These are phyloP conservation scores for Aethes cnicana DNA, from an alignment of 2,888 invertebrate species.

Conservation along the genomic window DNA sequence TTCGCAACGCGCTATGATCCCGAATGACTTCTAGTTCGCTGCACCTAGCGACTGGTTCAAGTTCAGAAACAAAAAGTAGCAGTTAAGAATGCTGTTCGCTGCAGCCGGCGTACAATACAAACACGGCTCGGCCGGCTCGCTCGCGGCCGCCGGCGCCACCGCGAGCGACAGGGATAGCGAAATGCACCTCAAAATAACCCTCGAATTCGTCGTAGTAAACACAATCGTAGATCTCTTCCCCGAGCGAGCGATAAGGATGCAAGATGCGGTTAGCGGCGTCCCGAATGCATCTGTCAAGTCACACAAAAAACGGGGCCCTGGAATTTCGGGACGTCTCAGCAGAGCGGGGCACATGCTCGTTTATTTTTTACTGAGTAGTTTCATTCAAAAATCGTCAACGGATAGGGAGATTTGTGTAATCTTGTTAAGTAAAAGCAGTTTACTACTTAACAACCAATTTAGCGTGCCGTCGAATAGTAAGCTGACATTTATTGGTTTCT, in stretches of 20 bases:
- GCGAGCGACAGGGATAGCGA: slow-evolving; percentile 69
- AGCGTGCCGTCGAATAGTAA: slow-evolving; percentile 52
- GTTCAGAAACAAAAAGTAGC: slow-evolving; percentile 62
- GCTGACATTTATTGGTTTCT: slow-evolving; percentile 52
- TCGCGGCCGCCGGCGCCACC: slow-evolving; percentile 70
- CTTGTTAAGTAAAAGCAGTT: slow-evolving; percentile 73
- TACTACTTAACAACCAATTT: slow-evolving; percentile 64
- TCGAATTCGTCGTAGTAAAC: slow-evolving; percentile 68
- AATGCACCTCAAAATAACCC: slow-evolving; percentile 76
- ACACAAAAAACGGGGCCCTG: slow-evolving; percentile 74
- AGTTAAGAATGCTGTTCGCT: slow-evolving; percentile 63
- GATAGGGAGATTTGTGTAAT: slow-evolving; percentile 78
- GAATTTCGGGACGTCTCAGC: slow-evolving; percentile 78
- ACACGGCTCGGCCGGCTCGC: slow-evolving; percentile 63
- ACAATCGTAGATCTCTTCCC: slow-evolving; percentile 68
- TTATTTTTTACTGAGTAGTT: slow-evolving; percentile 73
- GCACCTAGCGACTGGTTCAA: slow-evolving; percentile 44
- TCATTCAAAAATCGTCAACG: slow-evolving; percentile 80
- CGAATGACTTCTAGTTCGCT: slow-evolving; percentile 51
- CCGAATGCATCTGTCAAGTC: slow-evolving; percentile 80
- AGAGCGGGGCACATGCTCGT: slow-evolving; percentile 70
- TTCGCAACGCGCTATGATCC: slow-evolving; percentile 55
- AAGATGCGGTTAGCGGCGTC: slow-evolving; percentile 78
- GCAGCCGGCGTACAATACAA: slow-evolving; percentile 59
- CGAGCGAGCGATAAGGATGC: slow-evolving; percentile 72